Base-by-base conservation (phyloP, 2,888 invertebrate species). In the Peribatodes rhomboidaria region DNA sequence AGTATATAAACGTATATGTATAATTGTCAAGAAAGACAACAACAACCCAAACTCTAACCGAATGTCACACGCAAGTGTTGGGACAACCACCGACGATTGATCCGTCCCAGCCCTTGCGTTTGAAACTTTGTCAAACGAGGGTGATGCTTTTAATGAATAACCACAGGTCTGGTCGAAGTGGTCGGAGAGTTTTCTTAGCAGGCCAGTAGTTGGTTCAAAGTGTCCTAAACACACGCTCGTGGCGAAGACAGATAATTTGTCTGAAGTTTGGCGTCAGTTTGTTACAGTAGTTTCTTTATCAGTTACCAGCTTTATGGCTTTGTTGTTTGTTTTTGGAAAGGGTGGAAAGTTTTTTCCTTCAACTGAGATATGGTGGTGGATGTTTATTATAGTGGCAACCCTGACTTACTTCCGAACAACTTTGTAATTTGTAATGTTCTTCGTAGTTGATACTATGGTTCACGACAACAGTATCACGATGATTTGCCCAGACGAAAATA, bases 141-240 rank as follows among this genome's bases (percentile, higher is more conserved):
- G 53, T 53, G 52, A 35, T 20, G 50, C 55, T 58, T 58, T 56
- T 78, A 77, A 79, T 79, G 79, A 78, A 76, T 69, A 73, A 69
- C 73, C 73, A 63, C 72, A 70, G 80, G 20, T 76, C 79, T 74
- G 37, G 42, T 54, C 58, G 60, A 10, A 54, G 44, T 79, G 78
- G 84, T 68, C 59, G 47, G 69, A 65, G 76, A 79, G 81, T 82
- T 83, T 82, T 82, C 83, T 80, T 79, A 81, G 75, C 77, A 70
- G 74, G 76, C 75, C 71, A 73, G 77, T 78, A 77, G 82, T 78
- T 78, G 81, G 68, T 72, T 67, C 75, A 69, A 73, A 72, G 75
- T 69, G 79, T 82, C 88, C 87, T 87, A 85, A 86, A 80, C 84
- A 87, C 82, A 86, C 84, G 80, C 79, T 79, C 78, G 75, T 73